Evolutionary conservation across 2,888 invertebrate genomes (phyloP).

Genomic region (Eupithecia subumbrata): DNA sequence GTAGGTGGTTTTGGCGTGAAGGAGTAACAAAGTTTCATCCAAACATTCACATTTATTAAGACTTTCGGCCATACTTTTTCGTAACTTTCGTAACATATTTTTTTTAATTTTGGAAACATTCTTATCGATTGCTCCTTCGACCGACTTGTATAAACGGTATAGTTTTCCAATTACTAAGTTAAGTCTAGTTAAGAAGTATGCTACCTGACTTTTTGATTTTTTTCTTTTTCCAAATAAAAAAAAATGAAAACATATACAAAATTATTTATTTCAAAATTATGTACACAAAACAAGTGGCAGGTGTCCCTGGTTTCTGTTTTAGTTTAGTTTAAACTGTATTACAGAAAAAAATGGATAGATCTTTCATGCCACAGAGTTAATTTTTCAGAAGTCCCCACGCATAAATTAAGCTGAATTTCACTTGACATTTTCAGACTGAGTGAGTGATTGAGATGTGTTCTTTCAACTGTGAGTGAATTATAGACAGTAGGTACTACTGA

Average conservation of each 20-base stretch:
- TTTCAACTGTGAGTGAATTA: slow-evolving; percentile 41
- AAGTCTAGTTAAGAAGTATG: no score
- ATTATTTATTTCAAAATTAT: no score
- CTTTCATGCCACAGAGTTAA: neutral
- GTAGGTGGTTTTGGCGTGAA: neutral
- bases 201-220: no score
- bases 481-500: slow-evolving; percentile 46
- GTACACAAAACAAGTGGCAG: no score
- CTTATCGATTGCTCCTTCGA: neutral
- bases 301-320: no score
- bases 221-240: no score
- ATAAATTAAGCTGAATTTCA: neutral
- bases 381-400: neutral
- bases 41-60: neutral
- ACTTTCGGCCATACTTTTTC: neutral
- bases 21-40: neutral
- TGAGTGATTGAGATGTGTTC: slow-evolving; percentile 24
- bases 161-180: no score
- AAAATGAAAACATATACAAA: neutral
- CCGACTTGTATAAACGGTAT: neutral
- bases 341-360: no score
- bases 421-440: neutral
- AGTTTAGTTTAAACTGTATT: no score
- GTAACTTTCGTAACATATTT: neutral
- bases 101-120: neutral